Base-by-base conservation (phyloP, 1,140 invertebrate species). In the Cotesia vestalis region DNA sequence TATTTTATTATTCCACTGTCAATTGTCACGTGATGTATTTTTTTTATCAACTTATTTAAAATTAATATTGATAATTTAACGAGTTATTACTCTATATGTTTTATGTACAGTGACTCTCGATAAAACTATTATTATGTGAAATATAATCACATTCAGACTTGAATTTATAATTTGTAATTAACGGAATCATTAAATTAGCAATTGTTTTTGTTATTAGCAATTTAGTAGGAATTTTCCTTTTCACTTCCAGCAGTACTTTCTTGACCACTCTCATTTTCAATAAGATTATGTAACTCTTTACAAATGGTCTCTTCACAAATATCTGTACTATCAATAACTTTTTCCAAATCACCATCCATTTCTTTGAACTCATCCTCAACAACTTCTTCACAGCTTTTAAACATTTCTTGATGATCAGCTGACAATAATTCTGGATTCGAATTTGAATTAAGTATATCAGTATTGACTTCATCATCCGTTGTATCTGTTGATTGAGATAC, bases 381-480 rank as follows among this genome's bases (percentile, higher is more conserved):
- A 36, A 85, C 84, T 57, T 84, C 83, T 53, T 84, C 81, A 38
- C 84, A 84, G 63, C 82, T 85, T 40, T 79, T 82, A 55, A 85
- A 85, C 80, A 86, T 81, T 6, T 85, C 84, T 0, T 78, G 78
- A 77, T 84, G 79, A 40, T 84, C 82, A 3, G 71, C 78, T 0
- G 76, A 82, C 14, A 76, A 6, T 2, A 78, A 1, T 27, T 84
- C 83, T 0, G 77, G 78, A 78, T 84, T 86, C 5, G 84, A 83
- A 14, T 85, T 86, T n/a, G 84, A 86, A 68, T 85, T 85, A 5
- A 86, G 70, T 38, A 86, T 86, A 55, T 86, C 84, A 0, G 84
- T 86, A 72, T 84, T 84, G 4, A 85, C 77, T 69, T 86, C 84
- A 20, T 86, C 84, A 40, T 86, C 84, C 6, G 84, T 86, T 8